Evolutionary conservation across 2,888 invertebrate species (phyloP), one percentile per base, ranked within the genome.

Genomic region (Drosophila testacea): DNA sequence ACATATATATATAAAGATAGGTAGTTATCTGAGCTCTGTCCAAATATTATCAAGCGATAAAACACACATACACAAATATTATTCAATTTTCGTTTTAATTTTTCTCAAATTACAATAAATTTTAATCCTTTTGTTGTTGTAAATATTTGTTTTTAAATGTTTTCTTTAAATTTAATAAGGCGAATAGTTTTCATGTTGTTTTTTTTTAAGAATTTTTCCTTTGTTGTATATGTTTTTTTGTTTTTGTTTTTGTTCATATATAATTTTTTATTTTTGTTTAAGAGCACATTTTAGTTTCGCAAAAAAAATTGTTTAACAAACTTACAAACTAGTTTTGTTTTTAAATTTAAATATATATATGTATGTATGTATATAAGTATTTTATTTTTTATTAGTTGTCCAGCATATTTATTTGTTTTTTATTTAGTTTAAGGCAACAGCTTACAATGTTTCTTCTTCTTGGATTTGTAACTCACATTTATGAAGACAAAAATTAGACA

Each of bases 31-130:
- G 54, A 65, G 30, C 70, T 75, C 13, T 62, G 62, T 76, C 41
- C 38, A 54, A 67, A 55, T 72, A 48, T 69, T 71, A 60, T 67
- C 64, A 81, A 80, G 81, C 78, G 55, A 64, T 75, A 78, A 56
- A 81, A 81, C 80, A 80, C 73, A 84, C 71, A 80, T 81, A 79
- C 84, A 86, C 82, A 87, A 83, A 72, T 79, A 73, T 80, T 71
- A 54, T 57, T 57, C 54, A 30, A 28, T 46, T 51, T 47, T 55
- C 39, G 9, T 36, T 63, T 61, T 55, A 47, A 9, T 1, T 9
- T 57, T 48, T 52, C 11, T 34, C 27, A 28, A 22, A 52, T 61
- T 60, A 57, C 44, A 46, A 56, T 52, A 62, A 65, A 55, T 57
- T 51, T 36, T 42, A 32, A 1, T 32, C n/a, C 42, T 2, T 30